Base-by-base conservation (phyloP, 2,113 vertebrate species). In the Motacilla alba region DNA sequence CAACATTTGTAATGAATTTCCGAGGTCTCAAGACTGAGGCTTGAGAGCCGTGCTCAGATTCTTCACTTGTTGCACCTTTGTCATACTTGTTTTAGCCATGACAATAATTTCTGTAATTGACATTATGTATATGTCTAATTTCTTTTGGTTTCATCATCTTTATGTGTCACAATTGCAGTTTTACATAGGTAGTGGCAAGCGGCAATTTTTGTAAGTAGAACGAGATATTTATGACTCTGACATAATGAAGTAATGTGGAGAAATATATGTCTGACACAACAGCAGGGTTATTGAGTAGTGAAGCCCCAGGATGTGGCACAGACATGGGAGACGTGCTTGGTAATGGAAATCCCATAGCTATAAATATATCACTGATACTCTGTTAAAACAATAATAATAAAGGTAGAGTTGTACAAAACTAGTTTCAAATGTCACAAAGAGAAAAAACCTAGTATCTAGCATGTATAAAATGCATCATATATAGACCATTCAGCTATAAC, bases 281-380 rank as follows among this genome's bases (percentile, higher is more conserved):
- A 73, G 23, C 21, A 70, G 20, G 13, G 3, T 39, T 46, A 21
- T 30, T 62, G 24, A 80, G 15, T 14, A 75, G 8, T 27, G 23
- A 62, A 72, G 39, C 13, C 23, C 43, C 18, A 81, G 24, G 28
- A 79, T 43, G 20, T 2, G 2, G 37, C 52, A 52, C 23, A 86
- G 60, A 86, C 14, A 7, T 26, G 27, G 9, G 19, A 69, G 50
- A 53, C 2, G 0, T 1, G 1, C 23, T 44, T 67, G 26, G 15
- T 50, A 37, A 46, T 67, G 26, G 30, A 93, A 56, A 78, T 62
- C n/a, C 28, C n/a, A 49, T 22, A 52, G 18, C 21, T 76, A 35
- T 35, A 69, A 87, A 89, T 22, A 74, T 6, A 56, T 50, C 47
- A 50, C 7, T 24, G 2, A 33, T 7, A 52, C 3, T 26, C 22